A percentile compares a stretch with the other conserved stretches of the same genome.
phyloP scores from a whole-genome alignment of 2,113 vertebrate genomes.

The Typhlomys cinereus region DNA sequence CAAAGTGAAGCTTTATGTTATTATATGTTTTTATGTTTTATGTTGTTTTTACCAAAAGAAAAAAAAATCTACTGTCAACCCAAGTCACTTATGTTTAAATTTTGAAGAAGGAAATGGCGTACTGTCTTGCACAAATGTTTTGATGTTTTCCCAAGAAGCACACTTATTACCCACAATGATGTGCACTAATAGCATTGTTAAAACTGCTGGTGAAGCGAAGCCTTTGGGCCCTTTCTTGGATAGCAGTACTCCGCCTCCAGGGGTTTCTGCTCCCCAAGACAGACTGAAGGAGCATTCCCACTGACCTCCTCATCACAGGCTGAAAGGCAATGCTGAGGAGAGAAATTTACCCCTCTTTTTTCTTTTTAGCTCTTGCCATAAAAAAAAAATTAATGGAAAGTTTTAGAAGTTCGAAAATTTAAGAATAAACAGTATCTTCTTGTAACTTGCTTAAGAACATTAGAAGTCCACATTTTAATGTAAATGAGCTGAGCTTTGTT shows the following conservation, averaged over 20 bases:
- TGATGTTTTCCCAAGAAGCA: slow-evolving; percentile 46
- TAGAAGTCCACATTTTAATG: not conserved
- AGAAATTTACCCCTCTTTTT: not conserved
- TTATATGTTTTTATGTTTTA: not conserved
- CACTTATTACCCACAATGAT: not conserved
- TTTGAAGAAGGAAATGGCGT: slow-evolving; percentile 18
- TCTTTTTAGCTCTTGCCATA: not conserved
- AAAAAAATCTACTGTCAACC: not conserved
- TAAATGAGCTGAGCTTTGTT: slow-evolving; percentile 2
- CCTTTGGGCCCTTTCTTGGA: not conserved
- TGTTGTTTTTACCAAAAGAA: not conserved
- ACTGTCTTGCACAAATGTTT: not conserved
- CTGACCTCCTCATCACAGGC: not conserved
- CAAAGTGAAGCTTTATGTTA: not conserved
- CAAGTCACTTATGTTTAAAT: slow-evolving; percentile 10
- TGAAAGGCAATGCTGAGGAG: not conserved
- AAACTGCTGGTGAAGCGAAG: not conserved
- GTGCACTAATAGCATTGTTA: slow-evolving; percentile 27
- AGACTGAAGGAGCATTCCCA: not conserved
- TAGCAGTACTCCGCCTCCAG: not conserved
- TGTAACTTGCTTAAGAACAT: not conserved
- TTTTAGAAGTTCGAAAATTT: not conserved
- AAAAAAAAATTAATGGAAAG: not conserved
- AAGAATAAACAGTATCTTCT: not conserved
- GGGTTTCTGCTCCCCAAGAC: not conserved